Conservation (phyloP, 2,888 invertebrate species). For the Sesamia inferens region DNA sequence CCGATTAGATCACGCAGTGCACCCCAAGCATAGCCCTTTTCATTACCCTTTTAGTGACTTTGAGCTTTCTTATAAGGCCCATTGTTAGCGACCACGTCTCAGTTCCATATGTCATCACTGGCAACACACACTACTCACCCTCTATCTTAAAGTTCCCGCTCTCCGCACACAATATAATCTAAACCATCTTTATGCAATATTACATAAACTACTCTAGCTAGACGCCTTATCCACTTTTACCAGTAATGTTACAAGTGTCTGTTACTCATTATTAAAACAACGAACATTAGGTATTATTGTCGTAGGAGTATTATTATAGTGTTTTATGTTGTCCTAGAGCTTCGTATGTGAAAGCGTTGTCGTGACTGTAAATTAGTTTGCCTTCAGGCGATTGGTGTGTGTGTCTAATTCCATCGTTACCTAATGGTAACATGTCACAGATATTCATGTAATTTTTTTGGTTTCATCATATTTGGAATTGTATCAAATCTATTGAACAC, state of each 20-base stretch:
- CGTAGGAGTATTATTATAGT: conserved; percentile 28
- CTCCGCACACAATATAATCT: conserved; percentile 29
- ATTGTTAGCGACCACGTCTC: no score
- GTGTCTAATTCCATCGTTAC: conserved; percentile 6
- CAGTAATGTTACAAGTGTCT: not conserved
- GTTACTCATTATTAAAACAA: conserved; percentile 24
- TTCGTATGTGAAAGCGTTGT: conserved; percentile 39
- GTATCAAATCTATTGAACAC: not conserved
- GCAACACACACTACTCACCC: no score
- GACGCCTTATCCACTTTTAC: conserved; percentile 45
- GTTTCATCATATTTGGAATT: not conserved
- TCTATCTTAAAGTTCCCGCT: no score
- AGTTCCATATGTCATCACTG: no score
- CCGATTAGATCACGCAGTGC: no score
- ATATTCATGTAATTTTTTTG: not conserved
- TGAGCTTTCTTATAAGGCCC: no score
- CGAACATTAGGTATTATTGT: not conserved
- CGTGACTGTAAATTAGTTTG: conserved; percentile 3
- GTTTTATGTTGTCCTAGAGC: conserved; percentile 26
- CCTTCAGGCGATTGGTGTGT: conserved; percentile 25
- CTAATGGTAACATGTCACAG: not conserved
- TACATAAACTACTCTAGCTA: conserved; percentile 32
- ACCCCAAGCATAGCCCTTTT: no score
- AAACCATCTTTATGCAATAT: conserved; percentile 35
- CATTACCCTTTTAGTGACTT: no score